Base-by-base conservation (phyloP, 2,113 vertebrate genomes). In the Dolichallabes microphthalmus region DNA sequence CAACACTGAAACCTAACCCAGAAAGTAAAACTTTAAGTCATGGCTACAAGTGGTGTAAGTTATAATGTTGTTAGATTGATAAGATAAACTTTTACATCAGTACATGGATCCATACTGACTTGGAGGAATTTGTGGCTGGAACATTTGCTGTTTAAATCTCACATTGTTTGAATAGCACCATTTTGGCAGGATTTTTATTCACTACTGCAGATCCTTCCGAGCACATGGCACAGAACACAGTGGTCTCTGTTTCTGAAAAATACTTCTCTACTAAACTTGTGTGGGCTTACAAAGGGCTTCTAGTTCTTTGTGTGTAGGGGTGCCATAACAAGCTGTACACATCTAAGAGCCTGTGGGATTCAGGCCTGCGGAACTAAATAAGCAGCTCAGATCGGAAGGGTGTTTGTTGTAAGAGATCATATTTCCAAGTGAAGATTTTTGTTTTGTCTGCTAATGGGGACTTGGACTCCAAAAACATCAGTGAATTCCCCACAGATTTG, bases 381-480 rank as follows among this genome's bases (percentile, higher is more conserved):
- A 80, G 32, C 53, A 53, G n/a, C 39, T 79, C 55, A 73, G 68
- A 86, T 73, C 27, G 20, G 71, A 76, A 64, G n/a, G 14, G 45
- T 61, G 63, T 55, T 68, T 73, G 69, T 27, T 76, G 32, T 64
- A 22, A 69, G 80, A 74, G n/a, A 68, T 66, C 66, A 35, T 85
- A 69, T 84, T 82, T 79, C 35, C 15, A 27, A 83, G 76, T 66
- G 83, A 63, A 63, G 85, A 85, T 84, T 83, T 87, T 82, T 61
- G 64, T 83, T 83, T 79, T 64, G 58, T 89, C 81, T 79, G 19
- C 73, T 85, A 88, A 88, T 82, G 25, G 84, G 66, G 80, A 53
- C 53, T 80, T 78, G 88, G 79, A 79, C 35, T 73, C 53, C 69
- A 86, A 86, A 68, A 87, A 30, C 22, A 80, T 2, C 69, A 30